phyloP scores from a whole-genome alignment of 2,797 vertebrate genomes.

The Anguilla obscura region DNA sequence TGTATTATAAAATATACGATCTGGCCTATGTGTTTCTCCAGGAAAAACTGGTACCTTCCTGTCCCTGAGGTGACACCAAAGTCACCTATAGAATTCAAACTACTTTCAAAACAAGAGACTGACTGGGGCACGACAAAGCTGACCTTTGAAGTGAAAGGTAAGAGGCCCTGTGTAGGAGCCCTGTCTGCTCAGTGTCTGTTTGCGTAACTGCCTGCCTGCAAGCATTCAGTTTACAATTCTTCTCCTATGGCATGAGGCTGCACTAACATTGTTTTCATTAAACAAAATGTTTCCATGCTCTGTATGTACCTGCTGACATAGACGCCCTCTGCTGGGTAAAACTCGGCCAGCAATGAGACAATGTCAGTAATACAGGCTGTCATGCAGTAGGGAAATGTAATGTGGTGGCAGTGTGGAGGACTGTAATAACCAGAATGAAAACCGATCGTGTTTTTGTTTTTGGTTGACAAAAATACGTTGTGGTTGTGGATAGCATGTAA shows the following conservation, averaged over 20 bases:
- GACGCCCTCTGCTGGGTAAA: background rate
- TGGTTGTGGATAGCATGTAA: background rate
- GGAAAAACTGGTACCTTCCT: constrained; percentile 97
- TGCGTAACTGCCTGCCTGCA: background rate
- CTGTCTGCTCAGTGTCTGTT: background rate
- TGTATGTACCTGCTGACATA: background rate
- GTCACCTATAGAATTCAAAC: constrained; percentile 79
- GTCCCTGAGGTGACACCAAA: constrained; percentile 78
- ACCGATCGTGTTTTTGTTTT: background rate
- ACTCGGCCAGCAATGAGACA: background rate
- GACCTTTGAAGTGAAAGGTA: constrained; percentile 86
- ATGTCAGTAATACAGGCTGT: background rate
- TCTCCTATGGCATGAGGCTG: background rate
- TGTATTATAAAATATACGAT: background rate
- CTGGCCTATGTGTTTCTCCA: constrained; percentile 50
- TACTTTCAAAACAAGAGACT: constrained; percentile 81
- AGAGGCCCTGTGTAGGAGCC: constrained; percentile 37
- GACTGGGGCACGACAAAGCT: constrained; percentile 80
- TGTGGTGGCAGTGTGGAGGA: background rate
- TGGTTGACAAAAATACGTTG: background rate
- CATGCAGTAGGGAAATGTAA: background rate
- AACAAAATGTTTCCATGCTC: background rate
- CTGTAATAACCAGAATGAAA: background rate
- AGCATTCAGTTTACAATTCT: background rate
- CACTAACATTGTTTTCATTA: background rate